phyloP scores from a whole-genome alignment of 1,140 invertebrate species.

The Brachionus plicatilis region DNA sequence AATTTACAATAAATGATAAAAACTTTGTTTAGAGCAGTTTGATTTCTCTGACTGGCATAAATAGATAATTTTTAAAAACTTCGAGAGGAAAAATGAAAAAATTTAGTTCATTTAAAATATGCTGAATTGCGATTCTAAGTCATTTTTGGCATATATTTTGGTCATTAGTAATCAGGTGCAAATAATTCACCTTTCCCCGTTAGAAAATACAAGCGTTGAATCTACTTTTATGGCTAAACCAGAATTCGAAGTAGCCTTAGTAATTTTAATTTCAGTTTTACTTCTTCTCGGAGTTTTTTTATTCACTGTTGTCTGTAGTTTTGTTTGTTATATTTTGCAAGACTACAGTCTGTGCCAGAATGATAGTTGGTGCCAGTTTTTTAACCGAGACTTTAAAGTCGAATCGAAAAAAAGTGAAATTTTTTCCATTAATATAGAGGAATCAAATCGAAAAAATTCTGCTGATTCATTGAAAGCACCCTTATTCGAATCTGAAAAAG shows the following conservation, averaged over 20 bases:
- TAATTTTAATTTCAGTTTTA: neutral
- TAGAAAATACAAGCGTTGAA: neutral
- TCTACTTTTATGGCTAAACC: neutral
- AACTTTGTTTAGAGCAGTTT: neutral
- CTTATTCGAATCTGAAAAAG: neutral
- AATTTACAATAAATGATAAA: neutral
- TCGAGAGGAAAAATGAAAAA: neutral
- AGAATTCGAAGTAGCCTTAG: neutral
- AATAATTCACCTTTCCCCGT: neutral
- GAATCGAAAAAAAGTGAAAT: neutral
- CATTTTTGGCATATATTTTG: neutral
- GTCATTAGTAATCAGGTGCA: neutral
- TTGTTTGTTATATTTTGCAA: neutral
- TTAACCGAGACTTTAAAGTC: neutral
- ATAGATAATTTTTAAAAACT: neutral
- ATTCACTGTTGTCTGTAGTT: neutral
- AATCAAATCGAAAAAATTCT: neutral
- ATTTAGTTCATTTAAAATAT: neutral
- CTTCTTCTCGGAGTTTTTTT: neutral
- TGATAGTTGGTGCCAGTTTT: conserved; percentile 15
- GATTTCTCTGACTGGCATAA: neutral
- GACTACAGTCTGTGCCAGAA: neutral
- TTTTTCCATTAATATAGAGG: neutral
- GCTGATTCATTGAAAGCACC: neutral
- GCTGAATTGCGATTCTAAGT: neutral